Conservation (phyloP, 2,888 invertebrate species). For the Serripes groenlandicus region DNA sequence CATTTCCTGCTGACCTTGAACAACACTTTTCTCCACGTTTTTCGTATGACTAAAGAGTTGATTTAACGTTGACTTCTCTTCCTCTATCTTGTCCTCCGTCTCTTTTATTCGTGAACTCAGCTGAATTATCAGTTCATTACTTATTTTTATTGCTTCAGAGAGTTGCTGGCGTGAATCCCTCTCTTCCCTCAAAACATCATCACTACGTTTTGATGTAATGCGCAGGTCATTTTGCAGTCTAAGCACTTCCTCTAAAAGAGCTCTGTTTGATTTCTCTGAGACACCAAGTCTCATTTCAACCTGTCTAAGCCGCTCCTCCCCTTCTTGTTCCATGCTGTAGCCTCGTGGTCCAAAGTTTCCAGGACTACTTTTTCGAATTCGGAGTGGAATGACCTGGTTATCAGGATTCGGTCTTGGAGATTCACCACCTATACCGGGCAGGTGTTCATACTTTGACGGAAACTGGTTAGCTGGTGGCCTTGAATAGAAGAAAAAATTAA, state of each 20-base stretch:
- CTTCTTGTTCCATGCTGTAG: slow-evolving; percentile 66
- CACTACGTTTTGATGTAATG: slow-evolving; percentile 78
- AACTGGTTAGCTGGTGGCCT: slow-evolving; percentile 73
- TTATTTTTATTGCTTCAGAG: slow-evolving; percentile 82
- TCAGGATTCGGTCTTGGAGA: slow-evolving; percentile 63
- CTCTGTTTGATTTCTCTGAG: slow-evolving; percentile 86
- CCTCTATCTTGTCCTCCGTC: slow-evolving; percentile 83
- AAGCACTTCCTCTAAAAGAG: slow-evolving; percentile 85
- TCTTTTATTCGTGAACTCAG: slow-evolving; percentile 81
- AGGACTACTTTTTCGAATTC: slow-evolving; percentile 57
- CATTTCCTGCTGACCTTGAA: slow-evolving; percentile 83
- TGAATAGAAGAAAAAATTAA: background rate
- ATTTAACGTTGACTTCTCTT: slow-evolving; percentile 82
- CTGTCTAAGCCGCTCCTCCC: slow-evolving; percentile 79
- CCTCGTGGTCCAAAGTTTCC: slow-evolving; percentile 21
- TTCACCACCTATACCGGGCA: slow-evolving; percentile 74
- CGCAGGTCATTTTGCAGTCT: slow-evolving; percentile 84
- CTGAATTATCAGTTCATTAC: slow-evolving; percentile 83
- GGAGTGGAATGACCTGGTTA: slow-evolving; percentile 72
- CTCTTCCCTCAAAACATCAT: slow-evolving; percentile 84
- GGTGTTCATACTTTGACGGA: slow-evolving; percentile 75
- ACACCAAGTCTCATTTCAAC: slow-evolving; percentile 84
- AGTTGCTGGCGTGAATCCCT: slow-evolving; percentile 81
- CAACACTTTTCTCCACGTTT: slow-evolving; percentile 84
- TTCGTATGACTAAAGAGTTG: slow-evolving; percentile 83